Evolutionary conservation across 2,888 invertebrate genomes (phyloP), one percentile per base, ranked within the genome.

Genomic region (Ametastegia equiseti): DNA sequence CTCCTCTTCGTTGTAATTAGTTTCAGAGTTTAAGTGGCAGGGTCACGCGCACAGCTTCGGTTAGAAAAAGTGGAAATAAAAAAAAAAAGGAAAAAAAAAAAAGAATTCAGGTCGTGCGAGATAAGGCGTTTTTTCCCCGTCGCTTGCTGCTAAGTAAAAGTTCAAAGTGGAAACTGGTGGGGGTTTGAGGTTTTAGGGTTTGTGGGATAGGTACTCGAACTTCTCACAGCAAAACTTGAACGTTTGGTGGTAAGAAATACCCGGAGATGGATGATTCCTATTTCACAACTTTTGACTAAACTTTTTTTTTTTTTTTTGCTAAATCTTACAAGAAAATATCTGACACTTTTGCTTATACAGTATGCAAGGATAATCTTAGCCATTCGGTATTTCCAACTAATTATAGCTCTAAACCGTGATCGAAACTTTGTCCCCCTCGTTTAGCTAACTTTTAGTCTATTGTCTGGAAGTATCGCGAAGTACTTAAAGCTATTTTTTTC

Each of bases 11-110:
- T 85, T 86, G 88, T 89, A 89, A 91, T 91, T 91, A 91, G 90
- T 88, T 89, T 88, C 85, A 84, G 88, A 89, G 88, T 88, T 89
- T 87, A 87, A 90, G 87, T 88, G 86, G 88, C 86, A 84, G 84
- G 82, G 84, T 80, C 69, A 80, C 82, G 75, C 75, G 75, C 36
- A 71, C 71, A 75, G 75, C 33, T 45, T 50, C 54, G 54, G 27
- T 60, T 39, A 67, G 73, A 83, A 82, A 80, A 82, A 83, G 78
- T 69, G 79, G 83, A 81, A 77, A 82, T 75, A 69, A 83, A 77
- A 82, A 69, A 81, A 80, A 80, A 81, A 82, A 82, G 83, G 82
- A 82, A 83, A 83, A 84, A 82, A 83, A 63, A 83, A 85, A 88
- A 88, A 85, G 86, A 85, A 87, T 85, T 84, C 84, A 81, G 86